Evolutionary conservation across 2,888 invertebrate species (phyloP), one percentile per base, ranked within the genome.

Genomic region (Macroteleia sp.): DNA sequence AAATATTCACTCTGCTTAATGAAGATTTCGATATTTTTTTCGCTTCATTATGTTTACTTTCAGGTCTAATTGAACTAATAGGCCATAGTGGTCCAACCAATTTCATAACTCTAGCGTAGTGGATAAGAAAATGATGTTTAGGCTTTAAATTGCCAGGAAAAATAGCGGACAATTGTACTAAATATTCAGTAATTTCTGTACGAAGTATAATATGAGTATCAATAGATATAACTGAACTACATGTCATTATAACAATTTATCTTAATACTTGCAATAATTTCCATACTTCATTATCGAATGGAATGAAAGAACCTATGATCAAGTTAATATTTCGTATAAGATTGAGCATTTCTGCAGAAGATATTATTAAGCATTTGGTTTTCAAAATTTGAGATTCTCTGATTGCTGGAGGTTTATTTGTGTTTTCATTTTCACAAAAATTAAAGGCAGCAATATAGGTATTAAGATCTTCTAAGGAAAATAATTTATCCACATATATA

Each of bases 341-440:
- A 32, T 66, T 70, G 20, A 81, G 41, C 82, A 82, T 83, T 79
- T 84, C 81, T n/a, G 82, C 62, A 4, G 81, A 76, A 14, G 83
- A 81, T 50, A 82, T 79, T 10, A 73, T 78, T 9, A 80, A 30
- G 17, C 30, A 73, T 32, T 70, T 76, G 10, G 56, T 61, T 44
- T 77, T 42, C 1, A 77, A 14, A 12, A 57, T 42, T 42, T 77
- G 77, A 28, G 34, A 34, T 19, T 48, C 32, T 14, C 50, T 46
- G 6, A 79, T 75, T 73, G 67, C 77, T 20, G 73, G 67, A 54
- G 69, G 77, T 16, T 75, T 77, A 34, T 81, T 83, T 17, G 57
- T 19, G 54, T 74, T 64, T 17, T 80, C 69, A 34, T 79, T 77
- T 5, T 71, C 54, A n/a, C 80, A 75, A 41, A 77, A 82, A 57